A percentile compares a stretch with the other conserved stretches of the same genome.
Evolutionary conservation across 2,113 vertebrate species (phyloP).

Genomic region (Cichladusa arquata): DNA sequence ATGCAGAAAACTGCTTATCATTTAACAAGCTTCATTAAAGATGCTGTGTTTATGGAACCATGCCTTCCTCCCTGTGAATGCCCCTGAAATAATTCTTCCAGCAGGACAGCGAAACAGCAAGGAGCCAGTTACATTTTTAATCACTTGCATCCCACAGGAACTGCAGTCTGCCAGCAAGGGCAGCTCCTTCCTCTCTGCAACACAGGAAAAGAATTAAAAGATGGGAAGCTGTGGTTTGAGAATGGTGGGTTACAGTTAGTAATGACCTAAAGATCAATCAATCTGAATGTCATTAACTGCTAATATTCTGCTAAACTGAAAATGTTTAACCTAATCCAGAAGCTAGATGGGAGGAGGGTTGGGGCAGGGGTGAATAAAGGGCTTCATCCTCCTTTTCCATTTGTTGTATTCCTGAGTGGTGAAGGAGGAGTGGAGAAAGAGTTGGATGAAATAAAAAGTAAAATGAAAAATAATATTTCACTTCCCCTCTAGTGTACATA

Average conservation of each 20-base stretch:
- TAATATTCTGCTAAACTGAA: background rate
- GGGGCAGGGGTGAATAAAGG: background rate
- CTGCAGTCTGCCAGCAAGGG: background rate
- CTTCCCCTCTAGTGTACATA: background rate
- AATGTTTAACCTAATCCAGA: background rate
- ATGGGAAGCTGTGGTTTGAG: conserved; percentile 3
- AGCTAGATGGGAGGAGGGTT: background rate
- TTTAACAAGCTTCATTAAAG: conserved; percentile 30
- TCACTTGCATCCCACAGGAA: background rate
- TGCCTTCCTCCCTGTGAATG: conserved; percentile 1
- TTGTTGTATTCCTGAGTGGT: background rate
- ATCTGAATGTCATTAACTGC: background rate
- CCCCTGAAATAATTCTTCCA: conserved; percentile 21
- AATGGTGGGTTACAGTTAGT: background rate
- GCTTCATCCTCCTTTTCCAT: background rate
- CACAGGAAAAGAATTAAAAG: background rate
- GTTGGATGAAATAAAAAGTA: background rate
- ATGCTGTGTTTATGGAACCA: background rate
- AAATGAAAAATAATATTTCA: background rate
- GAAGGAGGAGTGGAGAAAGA: background rate
- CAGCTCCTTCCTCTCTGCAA: background rate
- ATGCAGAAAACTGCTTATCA: background rate
- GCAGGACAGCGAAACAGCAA: conserved; percentile 31
- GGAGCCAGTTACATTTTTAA: conserved; percentile 50
- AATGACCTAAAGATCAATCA: background rate